Conservation (phyloP, 2,113 vertebrate species). For the Actenoides lindsayi region DNA sequence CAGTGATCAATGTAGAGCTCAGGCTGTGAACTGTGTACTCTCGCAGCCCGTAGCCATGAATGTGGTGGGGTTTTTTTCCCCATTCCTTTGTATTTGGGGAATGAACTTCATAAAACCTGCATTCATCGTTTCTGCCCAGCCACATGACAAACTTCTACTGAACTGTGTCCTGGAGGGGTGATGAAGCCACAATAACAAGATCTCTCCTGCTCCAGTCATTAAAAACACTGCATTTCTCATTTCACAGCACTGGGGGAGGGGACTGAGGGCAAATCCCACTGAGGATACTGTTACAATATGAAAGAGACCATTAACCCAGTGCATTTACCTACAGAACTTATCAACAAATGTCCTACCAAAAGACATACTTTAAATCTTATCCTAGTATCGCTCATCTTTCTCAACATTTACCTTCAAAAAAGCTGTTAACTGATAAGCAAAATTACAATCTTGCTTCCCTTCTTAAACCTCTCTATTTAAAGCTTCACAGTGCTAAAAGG, state of each 20-base stretch:
- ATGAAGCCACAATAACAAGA: slow-evolving; percentile 61
- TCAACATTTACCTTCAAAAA: neutral
- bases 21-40: slow-evolving; percentile 37
- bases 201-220: slow-evolving; percentile 53
- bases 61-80: neutral
- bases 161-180: slow-evolving; percentile 66
- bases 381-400: neutral
- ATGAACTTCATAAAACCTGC: slow-evolving; percentile 64
- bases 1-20: slow-evolving; percentile 55
- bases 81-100: slow-evolving; percentile 57
- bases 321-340: neutral
- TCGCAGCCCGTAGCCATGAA: slow-evolving; percentile 51
- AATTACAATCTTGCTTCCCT: neutral
- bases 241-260: slow-evolving; percentile 27
- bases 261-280: neutral
- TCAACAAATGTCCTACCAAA: neutral
- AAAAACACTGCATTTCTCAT: slow-evolving; percentile 54
- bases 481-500: neutral
- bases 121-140: slow-evolving; percentile 59
- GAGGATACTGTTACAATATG: slow-evolving; percentile 32
- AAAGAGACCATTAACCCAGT: slow-evolving; percentile 15
- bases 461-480: neutral
- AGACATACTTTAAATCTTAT: neutral
- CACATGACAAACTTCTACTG: slow-evolving; percentile 67
- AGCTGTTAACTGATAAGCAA: neutral